Evolutionary conservation across 2,797 vertebrate genomes (phyloP), one percentile per base, ranked within the genome.

Genomic region (Silurus aristotelis): DNA sequence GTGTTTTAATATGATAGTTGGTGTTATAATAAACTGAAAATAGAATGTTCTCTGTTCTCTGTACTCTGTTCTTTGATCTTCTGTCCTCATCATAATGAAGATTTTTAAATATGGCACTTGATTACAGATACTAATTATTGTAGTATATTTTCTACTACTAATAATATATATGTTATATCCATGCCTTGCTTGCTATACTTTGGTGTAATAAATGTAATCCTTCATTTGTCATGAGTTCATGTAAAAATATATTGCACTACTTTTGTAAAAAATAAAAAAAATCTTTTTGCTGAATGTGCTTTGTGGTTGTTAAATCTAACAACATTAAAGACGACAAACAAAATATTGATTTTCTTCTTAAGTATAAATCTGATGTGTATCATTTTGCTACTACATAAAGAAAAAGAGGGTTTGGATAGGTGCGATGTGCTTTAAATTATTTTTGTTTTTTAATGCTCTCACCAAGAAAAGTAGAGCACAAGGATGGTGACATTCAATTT

Each of bases 301-400:
- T 85, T 82, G 31, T 56, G 27, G 48, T 38, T 81, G 46, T 75
- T 60, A 82, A 81, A 73, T 79, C 48, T 85, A 82, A 85, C 19
- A 75, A 61, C 46, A 85, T 82, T 85, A 82, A 85, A 82, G 66
- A 2, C 25, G 10, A 76, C 15, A 72, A 48, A 2, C 27, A 27
- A 75, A 83, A 83, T 2, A 60, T 13, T 70, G 22, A 15, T 82
- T 82, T 68, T n/a, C 48, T 52, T 52, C 8, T 52, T 52, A 52
- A 7, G n/a, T 48, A 48, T 48, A 25, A 78, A 43, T 19, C 6
- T 38, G 2, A 38, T 27, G 14, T 27, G 22, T 60, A 58, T 31
- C 17, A 22, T 61, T 58, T 17, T 17, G 38, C 1, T 22, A 38
- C 56, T 6, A 13, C 14, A 60, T 17, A 77, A 38, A n/a, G 7